Evolutionary conservation across 2,797 vertebrate genomes (phyloP).

Genomic region (Hydrolagus colliei): DNA sequence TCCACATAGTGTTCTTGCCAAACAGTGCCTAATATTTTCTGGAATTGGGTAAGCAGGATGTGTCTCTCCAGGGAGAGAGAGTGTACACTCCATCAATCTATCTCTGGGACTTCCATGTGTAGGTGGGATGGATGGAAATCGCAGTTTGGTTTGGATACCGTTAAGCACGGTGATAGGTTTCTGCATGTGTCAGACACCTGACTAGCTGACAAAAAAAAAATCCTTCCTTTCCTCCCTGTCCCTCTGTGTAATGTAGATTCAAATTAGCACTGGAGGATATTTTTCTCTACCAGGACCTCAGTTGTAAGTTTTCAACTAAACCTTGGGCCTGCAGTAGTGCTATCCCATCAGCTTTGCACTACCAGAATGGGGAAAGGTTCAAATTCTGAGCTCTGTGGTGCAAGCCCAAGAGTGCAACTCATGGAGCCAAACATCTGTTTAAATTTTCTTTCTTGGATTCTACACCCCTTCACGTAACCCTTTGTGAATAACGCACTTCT

Average conservation of each 20-base stretch:
- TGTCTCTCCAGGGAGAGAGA: too few relatives aligned
- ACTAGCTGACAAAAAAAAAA: too few relatives aligned
- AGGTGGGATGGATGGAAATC: too few relatives aligned
- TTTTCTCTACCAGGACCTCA: background rate
- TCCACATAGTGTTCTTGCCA: too few relatives aligned
- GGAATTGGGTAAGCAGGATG: too few relatives aligned
- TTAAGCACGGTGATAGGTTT: too few relatives aligned
- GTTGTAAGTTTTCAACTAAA: background rate
- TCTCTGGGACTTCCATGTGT: too few relatives aligned
- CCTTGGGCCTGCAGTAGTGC: background rate
- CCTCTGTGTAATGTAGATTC: background rate
- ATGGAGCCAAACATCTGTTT: constrained; percentile 32
- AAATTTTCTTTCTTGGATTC: constrained; percentile 25
- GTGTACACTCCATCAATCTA: too few relatives aligned
- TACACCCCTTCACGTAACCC: constrained; percentile 30
- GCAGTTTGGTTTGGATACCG: too few relatives aligned
- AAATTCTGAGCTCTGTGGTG: background rate
- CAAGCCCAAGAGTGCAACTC: background rate
- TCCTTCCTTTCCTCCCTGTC: background rate
- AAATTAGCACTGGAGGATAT: background rate
- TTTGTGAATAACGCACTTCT: background rate
- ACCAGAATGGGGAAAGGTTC: background rate
- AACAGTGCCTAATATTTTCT: too few relatives aligned
- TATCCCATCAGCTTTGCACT: background rate
- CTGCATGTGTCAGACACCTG: too few relatives aligned